These are phyloP conservation scores for Zygaena filipendulae DNA, from an alignment of 2,888 invertebrate species.

Conservation along the genomic window DNA sequence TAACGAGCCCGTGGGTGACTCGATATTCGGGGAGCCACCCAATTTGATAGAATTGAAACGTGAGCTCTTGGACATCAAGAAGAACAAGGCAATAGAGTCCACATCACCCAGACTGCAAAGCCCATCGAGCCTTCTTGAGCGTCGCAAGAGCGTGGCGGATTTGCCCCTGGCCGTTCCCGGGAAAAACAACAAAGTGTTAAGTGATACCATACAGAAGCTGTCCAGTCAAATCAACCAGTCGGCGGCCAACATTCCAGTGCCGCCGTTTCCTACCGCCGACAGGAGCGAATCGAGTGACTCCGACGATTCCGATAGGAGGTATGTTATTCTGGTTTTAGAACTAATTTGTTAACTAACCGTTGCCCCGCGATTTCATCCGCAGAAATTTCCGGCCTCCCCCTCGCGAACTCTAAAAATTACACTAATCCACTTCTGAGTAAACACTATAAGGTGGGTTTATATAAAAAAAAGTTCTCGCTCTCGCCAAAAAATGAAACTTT, in stretches of 20 bases:
- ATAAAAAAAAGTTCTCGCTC: no score
- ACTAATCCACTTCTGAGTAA: no score
- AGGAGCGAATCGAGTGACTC: conserved; percentile 58
- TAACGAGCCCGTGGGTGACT: conserved; percentile 30
- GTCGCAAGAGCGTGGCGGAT: conserved; percentile 54
- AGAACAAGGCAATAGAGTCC: conserved; percentile 39
- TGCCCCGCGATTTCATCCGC: no score
- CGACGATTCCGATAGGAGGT: conserved; percentile 58
- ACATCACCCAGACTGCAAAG: conserved; percentile 42
- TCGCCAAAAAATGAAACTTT: no score
- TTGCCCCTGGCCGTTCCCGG: conserved; percentile 42
- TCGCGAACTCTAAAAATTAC: no score
- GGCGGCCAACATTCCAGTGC: conserved; percentile 35
- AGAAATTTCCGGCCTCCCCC: no score
- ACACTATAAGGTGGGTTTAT: no score
- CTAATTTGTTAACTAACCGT: not conserved
- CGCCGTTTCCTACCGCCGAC: conserved; percentile 44
- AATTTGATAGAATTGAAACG: conserved; percentile 41
- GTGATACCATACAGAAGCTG: conserved; percentile 72
- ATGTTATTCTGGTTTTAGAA: no score
- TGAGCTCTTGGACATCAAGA: conserved; percentile 40
- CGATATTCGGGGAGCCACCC: conserved; percentile 51
- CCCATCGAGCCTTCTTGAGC: conserved; percentile 44
- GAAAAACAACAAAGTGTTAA: conserved; percentile 70
- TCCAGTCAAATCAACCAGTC: conserved; percentile 63